Conservation (phyloP, 2,797 vertebrate genomes). For the Hoplostethus atlanticus region DNA sequence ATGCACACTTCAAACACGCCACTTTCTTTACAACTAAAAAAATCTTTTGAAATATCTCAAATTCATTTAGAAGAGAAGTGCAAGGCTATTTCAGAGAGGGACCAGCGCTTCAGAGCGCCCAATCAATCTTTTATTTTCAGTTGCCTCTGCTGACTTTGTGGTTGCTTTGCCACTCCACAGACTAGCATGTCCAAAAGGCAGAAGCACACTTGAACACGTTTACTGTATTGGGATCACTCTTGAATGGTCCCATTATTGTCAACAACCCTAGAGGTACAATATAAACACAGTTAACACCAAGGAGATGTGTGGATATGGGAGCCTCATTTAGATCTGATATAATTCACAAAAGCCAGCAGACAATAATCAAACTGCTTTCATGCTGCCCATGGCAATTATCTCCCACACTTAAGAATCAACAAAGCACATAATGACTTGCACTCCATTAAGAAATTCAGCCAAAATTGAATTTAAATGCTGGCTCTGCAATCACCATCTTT, state of each 20-base stretch:
- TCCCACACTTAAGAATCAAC: constrained; percentile 94
- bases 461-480: constrained; percentile 90
- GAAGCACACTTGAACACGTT: constrained; percentile 29
- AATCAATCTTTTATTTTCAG: constrained; percentile 77
- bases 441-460: constrained; percentile 89
- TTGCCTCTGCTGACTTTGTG: constrained; percentile 44
- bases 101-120: constrained; percentile 58
- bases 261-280: constrained; percentile 31
- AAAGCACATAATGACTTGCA: constrained; percentile 95
- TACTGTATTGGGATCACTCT: constrained; percentile 23
- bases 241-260: constrained; percentile 35
- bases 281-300: constrained; percentile 83
- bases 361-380: constrained; percentile 93
- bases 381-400: constrained; percentile 93
- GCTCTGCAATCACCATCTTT: constrained; percentile 76
- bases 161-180: constrained; percentile 33
- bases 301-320: constrained; percentile 87
- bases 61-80: constrained; percentile 72
- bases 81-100: constrained; percentile 62
- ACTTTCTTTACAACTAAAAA: constrained; percentile 68
- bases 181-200: constrained; percentile 42
- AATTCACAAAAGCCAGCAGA: constrained; percentile 90
- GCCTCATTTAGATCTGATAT: constrained; percentile 91
- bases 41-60: constrained; percentile 71
- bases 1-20: constrained; percentile 76